Evolutionary conservation across 2,888 invertebrate species (phyloP), one percentile per base, ranked within the genome.

Genomic region (Chaetogeoica ovagalla): DNA sequence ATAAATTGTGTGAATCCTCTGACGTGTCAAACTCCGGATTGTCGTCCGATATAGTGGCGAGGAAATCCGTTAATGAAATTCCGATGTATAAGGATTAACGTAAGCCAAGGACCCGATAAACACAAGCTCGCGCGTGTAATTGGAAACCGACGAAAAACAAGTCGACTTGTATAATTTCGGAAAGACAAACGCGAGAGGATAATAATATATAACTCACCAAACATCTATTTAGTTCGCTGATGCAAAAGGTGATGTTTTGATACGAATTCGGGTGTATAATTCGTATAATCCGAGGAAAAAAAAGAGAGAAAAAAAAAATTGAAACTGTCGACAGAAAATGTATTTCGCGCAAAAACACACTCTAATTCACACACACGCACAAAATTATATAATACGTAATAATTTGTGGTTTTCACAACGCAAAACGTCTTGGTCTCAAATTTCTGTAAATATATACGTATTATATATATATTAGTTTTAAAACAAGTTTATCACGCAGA

Each of bases 31-130:
- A 70, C 70, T 70, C 30, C 30, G 55, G 39, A 70, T 63, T 43
- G 52, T 79, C 7, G 52, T 79, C n/a, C n/a, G 30, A 30, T 30
- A 4, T 30, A 55, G 77, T 77, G 77, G 70, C 23, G 55, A 70
- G 63, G 70, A 79, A 79, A 79, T 70, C 70, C 77, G 77, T 79
- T 79, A 79, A 79, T 79, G 77, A 79, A 79, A 79, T 79, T 70
- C 70, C 70, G 77, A 79, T 55, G 77, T 79, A 30, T 4, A 79
- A 55, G 77, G 77, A 79, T 79, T 79, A 79, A 79, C 77, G 39
- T 79, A 79, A 79, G 77, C 77, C 70, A 63, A 70, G 77, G 55
- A 71, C 63, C 39, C 62, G 55, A 79, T 55, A 70, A 69, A 70
- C 76, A 76, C 60, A 69, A 75, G 57, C 37, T 66, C 62, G 52